Base-by-base conservation (phyloP, 2,888 invertebrate species). In the Hymenopus coronatus region DNA sequence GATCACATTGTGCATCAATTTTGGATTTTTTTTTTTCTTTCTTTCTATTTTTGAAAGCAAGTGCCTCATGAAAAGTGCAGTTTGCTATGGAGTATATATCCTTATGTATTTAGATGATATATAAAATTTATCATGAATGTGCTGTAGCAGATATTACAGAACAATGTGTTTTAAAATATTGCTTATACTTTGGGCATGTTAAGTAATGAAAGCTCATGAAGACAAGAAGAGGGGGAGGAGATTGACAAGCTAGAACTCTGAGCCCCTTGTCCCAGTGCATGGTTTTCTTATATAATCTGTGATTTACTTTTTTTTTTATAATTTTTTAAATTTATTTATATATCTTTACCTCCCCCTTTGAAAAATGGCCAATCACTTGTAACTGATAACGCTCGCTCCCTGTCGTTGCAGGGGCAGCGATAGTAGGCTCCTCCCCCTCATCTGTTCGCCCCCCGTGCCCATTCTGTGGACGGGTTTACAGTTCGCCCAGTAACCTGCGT, bases 401-500 rank as follows among this genome's bases (percentile, higher is more conserved):
- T 90, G 90, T 90, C 88, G 86, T 90, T 90, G 89, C 90, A 90
- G 90, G 90, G 89, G 90, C 90, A 89, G 89, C 87, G 85, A 85
- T 89, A 89, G 82, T 88, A 89, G 89, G 88, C 86, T 90, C 90
- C 90, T 90, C 89, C 90, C 90, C 89, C 90, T 89, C 90, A 84
- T 88, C 89, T 88, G 91, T 92, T 93, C 94, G 95, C 93, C 96
- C 96, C 92, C 94, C 96, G 93, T 96, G 96, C 93, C 95, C 95
- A 91, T 95, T 96, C 94, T 96, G 96, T 94, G 96, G 95, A 93
- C 95, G 96, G 93, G 95, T 95, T 93, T 96, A 96, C 94, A 96
- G 96, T 92, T 96, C 96, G 93, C 95, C 95, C 70, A 90, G 95
- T 93, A 96, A 96, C 93, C 94, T 96, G 91, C 96, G 96, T 93